Evolutionary conservation across 2,797 vertebrate genomes (phyloP).

Genomic region (Pseudocheirus occidentalis): DNA sequence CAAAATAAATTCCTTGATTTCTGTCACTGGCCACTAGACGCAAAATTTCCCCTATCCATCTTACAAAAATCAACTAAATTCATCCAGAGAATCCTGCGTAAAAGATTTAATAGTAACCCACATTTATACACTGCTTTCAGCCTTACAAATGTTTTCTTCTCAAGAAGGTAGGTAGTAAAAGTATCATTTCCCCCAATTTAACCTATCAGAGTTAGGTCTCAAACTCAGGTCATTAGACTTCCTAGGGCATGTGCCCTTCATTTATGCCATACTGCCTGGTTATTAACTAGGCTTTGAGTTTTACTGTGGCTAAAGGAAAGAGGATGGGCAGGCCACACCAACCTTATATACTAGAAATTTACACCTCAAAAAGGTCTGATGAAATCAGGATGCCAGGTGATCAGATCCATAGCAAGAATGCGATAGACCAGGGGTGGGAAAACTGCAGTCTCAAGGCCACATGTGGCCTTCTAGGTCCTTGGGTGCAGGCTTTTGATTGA

Average conservation of each 20-base stretch:
- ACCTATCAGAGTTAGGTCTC: neutral
- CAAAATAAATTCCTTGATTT: neutral
- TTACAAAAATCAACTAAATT: neutral
- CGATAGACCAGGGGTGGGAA: neutral
- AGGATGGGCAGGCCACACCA: neutral
- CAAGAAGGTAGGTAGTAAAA: neutral
- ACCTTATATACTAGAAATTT: neutral
- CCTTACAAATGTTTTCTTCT: neutral
- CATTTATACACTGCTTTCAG: neutral
- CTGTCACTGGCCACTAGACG: fast-evolving
- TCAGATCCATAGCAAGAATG: neutral
- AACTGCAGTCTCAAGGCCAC: no score
- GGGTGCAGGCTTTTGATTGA: no score
- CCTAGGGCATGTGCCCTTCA: neutral
- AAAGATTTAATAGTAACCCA: neutral
- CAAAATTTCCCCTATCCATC: neutral
- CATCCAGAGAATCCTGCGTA: neutral
- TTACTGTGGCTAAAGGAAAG: neutral
- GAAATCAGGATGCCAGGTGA: neutral
- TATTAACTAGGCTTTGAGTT: neutral
- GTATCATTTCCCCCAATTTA: neutral
- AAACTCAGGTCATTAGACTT: neutral
- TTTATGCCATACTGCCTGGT: neutral
- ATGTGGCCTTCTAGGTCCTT: no score
- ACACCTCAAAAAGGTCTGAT: neutral